Evolutionary conservation across 1,140 invertebrate genomes (phyloP).

Genomic region (Samia ricini): DNA sequence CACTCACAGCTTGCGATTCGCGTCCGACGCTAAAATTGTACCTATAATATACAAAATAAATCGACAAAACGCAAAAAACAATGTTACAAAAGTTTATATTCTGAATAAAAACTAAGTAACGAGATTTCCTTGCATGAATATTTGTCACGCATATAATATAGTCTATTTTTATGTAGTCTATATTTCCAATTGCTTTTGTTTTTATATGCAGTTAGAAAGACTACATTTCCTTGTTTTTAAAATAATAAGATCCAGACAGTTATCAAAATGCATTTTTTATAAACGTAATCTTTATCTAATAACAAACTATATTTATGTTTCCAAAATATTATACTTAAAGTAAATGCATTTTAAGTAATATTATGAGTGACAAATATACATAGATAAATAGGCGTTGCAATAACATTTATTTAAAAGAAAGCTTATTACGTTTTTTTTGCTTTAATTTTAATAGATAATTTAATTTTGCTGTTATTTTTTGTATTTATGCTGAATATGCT

Average conservation of each 20-base stretch:
- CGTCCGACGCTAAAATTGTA: too few relatives aligned
- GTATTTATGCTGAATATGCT: background rate
- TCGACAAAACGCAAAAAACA: background rate
- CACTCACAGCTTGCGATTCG: too few relatives aligned
- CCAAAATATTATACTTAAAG: too few relatives aligned
- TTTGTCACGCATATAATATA: slow-evolving; percentile 36
- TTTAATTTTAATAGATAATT: too few relatives aligned
- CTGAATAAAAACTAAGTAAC: slow-evolving; percentile 60
- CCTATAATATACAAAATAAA: too few relatives aligned
- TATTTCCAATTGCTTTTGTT: background rate
- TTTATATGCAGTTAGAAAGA: background rate
- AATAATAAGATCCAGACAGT: too few relatives aligned
- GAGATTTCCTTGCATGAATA: slow-evolving; percentile 79
- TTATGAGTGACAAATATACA: too few relatives aligned
- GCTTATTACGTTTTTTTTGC: too few relatives aligned
- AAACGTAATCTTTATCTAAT: background rate
- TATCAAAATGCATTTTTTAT: background rate
- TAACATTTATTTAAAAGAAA: too few relatives aligned
- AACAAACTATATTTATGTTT: background rate
- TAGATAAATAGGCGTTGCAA: too few relatives aligned
- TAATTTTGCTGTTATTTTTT: background rate
- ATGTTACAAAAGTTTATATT: too few relatives aligned
- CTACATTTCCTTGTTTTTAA: background rate
- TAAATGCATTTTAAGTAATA: too few relatives aligned
- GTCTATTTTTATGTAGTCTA: slow-evolving; percentile 22